Evolutionary conservation across 1,140 invertebrate genomes (phyloP), one percentile per base, ranked within the genome.

Genomic region (Mylabris phalerata): DNA sequence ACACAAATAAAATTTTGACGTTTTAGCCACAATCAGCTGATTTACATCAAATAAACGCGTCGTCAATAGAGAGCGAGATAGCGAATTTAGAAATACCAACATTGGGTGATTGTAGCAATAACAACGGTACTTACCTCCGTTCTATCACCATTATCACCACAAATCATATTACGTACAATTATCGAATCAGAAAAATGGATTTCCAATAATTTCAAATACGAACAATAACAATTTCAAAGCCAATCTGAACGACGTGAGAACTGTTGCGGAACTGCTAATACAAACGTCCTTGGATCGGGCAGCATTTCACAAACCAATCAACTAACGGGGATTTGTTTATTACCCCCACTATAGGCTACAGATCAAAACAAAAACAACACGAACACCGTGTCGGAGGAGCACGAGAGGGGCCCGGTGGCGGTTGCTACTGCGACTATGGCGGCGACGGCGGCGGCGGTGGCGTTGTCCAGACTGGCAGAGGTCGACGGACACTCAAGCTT

Each of bases 101-200:
- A 13, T 19, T 32, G 19, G 11, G 40, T 2, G 13, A 9, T 11
- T 19, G 11, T 9, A 19, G 9, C 47, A 32, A 24, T 10, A 11
- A 48, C 54, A 24, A n/a, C 10, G 19, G 27, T 40, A 25, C 26
- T 10, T 10, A 10, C 26, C 6, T 41, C 25, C 24, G 19, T 32
- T 7, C 32, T 7, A 32, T 19, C 19, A 19, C 19, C 19, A 7
- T 32, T 32, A 32, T 7, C 7, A 7, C 32, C 79, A 75, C 78
- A 77, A 69, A 71, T 75, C 79, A 80, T 81, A 61, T 50, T 67
- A 32, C 32, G 32, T 5, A 32, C 32, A 32, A 32, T 32, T 32
- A 32, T 19, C 19, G 3, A 32, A 32, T 1, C 7, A 4, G 32
- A 5, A 32, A 32, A 3, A 32, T 32, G 2, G 1, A 32, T 32